These are phyloP conservation scores for Centropus unirufus DNA, from an alignment of 2,113 vertebrate species.

Conservation along the genomic window DNA sequence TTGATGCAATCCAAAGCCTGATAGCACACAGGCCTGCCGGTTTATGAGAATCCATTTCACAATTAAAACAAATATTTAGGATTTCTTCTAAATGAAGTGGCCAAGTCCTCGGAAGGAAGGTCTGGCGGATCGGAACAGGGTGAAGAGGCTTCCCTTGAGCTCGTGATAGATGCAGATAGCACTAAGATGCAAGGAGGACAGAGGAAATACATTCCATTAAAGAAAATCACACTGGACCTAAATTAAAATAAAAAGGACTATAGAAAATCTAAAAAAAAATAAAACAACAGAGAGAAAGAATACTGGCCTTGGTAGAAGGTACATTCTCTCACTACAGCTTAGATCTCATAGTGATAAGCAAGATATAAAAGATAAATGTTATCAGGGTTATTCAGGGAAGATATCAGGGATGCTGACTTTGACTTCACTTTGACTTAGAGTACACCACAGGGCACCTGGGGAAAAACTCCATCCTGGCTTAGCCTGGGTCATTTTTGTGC, in stretches of 20 bases:
- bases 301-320: not conserved
- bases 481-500: accelerated
- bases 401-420: not conserved
- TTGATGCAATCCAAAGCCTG: constrained; percentile 71
- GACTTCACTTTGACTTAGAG: not conserved
- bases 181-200: constrained; percentile 42
- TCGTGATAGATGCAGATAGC: constrained; percentile 57
- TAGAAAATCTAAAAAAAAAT: not conserved
- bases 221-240: not conserved
- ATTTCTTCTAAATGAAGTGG: constrained; percentile 55
- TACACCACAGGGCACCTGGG: not conserved
- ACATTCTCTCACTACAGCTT: not conserved
- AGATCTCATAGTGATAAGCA: not conserved
- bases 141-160: constrained; percentile 59
- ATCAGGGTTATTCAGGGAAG: not conserved
- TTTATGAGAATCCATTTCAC: constrained; percentile 71
- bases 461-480: not conserved
- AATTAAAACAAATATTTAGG: constrained; percentile 77
- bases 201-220: not conserved
- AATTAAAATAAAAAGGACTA: not conserved
- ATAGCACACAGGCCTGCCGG: constrained; percentile 67
- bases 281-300: not conserved
- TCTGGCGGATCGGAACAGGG: constrained; percentile 41
- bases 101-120: constrained; percentile 54
- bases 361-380: not conserved